Base-by-base conservation (phyloP, 2,888 invertebrate species). In the Entomobrya proxima region DNA sequence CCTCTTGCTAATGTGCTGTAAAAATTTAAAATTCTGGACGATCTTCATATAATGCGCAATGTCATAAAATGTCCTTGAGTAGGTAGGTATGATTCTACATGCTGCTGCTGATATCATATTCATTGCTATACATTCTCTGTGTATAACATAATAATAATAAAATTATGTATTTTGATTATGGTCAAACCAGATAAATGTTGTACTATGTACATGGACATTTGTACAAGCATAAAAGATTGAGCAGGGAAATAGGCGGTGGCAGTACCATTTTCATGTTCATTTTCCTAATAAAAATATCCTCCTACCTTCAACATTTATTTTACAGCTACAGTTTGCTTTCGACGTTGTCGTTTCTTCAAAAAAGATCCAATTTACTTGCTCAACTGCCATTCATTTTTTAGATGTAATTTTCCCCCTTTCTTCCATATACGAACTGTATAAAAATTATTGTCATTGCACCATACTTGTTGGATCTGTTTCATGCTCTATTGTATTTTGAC, bases 1-100 rank as follows among this genome's bases (percentile, higher is more conserved):
- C 35, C 18, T 11, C 52, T 13, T 47, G 35, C 52, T 55, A 7
- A 55, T 55, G 55, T 55, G n/a, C 7, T 35, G n/a, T 64, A 35
- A 67, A 2, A 11, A 67, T 24, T 24, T 30, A 30, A 1, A 58
- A 30, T 5, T 13, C 37, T 40, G 11, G 13, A 74, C 32, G 52
- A 74, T 24, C 9, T 35, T 52, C 52, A 30, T 55, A 35, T 75
- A 67, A 50, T n/a, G n/a, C n/a, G 80, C 85, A 85, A 79, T 85
- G 85, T 85, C 85, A 85, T 85, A 85, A 85, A 80, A 85, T 80
- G 85, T 85, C 85, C 85, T 85, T 85, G 85, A 85, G 85, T 85
- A 85, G 80, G 80, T 85, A 85, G 74, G 85, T 74, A 52, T 47
- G 35, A 18, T 47, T 30, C 74, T 75, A 40, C 15, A 82, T 61